phyloP scores from a whole-genome alignment of 2,888 invertebrate species.

The Apamea epomidion region DNA sequence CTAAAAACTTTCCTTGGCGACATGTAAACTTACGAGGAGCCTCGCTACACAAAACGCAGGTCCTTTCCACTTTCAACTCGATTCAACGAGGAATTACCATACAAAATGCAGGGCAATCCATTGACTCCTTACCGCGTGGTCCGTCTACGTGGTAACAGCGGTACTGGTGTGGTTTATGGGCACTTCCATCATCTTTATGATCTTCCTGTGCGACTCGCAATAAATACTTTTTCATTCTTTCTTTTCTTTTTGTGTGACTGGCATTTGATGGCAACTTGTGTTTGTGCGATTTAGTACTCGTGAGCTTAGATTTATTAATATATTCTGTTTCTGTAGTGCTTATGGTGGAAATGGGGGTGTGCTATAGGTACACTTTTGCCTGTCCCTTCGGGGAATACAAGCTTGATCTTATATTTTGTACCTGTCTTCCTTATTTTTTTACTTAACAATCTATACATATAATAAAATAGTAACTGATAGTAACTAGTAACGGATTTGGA shows the following conservation, averaged over 20 bases:
- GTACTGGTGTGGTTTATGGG: slow-evolving; percentile 52
- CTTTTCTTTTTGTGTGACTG: no score
- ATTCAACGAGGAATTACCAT: slow-evolving; percentile 4
- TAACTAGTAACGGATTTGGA: no score
- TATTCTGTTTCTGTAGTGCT: background rate
- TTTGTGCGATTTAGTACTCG: slow-evolving; percentile 47
- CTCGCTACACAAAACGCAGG: background rate
- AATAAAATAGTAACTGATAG: no score
- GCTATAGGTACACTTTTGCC: no score
- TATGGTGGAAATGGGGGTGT: no score
- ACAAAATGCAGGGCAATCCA: slow-evolving; percentile 41
- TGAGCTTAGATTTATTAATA: slow-evolving; percentile 21
- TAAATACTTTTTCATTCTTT: no score
- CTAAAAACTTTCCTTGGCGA: background rate
- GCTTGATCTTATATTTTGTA: no score
- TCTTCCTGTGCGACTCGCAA: no score
- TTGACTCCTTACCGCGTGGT: slow-evolving; percentile 35
- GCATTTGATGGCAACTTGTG: slow-evolving; percentile 45
- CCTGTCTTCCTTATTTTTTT: no score
- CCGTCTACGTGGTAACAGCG: slow-evolving; percentile 5
- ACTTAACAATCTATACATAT: no score
- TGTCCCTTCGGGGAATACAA: no score
- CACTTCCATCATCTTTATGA: slow-evolving; percentile 53
- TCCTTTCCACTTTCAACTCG: background rate
- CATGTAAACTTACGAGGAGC: background rate